Base-by-base conservation (phyloP, 2,113 vertebrate species). In the Dissostichus mawsoni region DNA sequence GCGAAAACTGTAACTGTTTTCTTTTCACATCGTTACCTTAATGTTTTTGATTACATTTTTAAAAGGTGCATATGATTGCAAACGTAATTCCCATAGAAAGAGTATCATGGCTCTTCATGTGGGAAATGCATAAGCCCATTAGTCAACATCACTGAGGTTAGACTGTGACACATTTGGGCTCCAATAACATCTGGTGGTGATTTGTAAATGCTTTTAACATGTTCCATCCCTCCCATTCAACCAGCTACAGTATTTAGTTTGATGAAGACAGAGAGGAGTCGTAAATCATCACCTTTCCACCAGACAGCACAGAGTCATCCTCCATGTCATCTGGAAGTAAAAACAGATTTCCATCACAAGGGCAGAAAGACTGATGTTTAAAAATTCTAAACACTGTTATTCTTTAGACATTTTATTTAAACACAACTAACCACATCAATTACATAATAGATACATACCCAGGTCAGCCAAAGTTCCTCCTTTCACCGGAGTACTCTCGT, bases 401-500 rank as follows among this genome's bases (percentile, higher is more conserved):
- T 11, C 2, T 16, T 41, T 17, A 53, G 16, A 59, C 16, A 14
- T 36, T 0, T 41, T 8, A 53, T 66, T 47, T 3, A n/a, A 8
- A 77, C 44, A 67, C 13, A 70, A 58, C 12, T 17, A 63, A 52
- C 56, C 25, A 59, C 8, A 53, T 55, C 16, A 12, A 62, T 33
- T 10, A 4, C 16, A 7, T 33, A 51, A 76, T 3, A 58, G 16
- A 72, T 33, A 76, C 90, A 93, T 93, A 99, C 97, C 98, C 63
- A 99, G 89, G 91, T 99, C 98, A 8, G 96, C 96, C 17, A 97
- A 94, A 0, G 95, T 96, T 58, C 97, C 98, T 86, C 98, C 97
- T 89, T 98, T 99, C 50, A 99, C 95, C 0, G 97, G 98, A 0
- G 97, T 97, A 72, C 96, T 97, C 81, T 99, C 98, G 18, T 94